phyloP scores from a whole-genome alignment of 2,113 vertebrate genomes.

The Poeciliopsis prolifica region DNA sequence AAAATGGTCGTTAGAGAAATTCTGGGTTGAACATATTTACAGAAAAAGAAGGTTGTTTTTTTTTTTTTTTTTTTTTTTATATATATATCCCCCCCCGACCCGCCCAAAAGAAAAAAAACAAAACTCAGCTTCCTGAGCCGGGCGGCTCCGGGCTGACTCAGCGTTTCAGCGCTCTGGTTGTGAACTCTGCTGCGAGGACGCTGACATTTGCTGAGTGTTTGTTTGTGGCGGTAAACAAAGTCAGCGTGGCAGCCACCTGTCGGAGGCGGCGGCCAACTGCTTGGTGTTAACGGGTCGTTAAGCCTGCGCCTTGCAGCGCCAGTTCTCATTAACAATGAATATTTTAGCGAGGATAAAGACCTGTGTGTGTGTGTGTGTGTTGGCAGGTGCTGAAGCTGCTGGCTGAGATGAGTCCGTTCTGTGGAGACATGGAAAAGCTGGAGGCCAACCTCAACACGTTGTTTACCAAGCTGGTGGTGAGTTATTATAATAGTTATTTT shows the following conservation, averaged over 20 bases:
- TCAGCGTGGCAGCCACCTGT: slow-evolving; percentile 59
- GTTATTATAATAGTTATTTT: not conserved
- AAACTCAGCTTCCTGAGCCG: not conserved
- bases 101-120: not conserved
- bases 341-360: slow-evolving; percentile 21
- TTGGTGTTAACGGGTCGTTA: slow-evolving; percentile 56
- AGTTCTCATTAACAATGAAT: slow-evolving; percentile 41
- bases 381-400: slow-evolving; percentile 93
- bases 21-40: too few relatives aligned
- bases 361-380: slow-evolving; percentile 22
- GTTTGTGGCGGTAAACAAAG: slow-evolving; percentile 57
- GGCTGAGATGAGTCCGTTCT: slow-evolving; percentile 98
- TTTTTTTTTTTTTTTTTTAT: too few relatives aligned
- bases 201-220: slow-evolving; percentile 44
- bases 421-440: slow-evolving; percentile 98
- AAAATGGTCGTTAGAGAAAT: too few relatives aligned
- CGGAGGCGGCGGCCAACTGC: slow-evolving; percentile 47
- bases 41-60: too few relatives aligned
- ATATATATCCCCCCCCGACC: too few relatives aligned
- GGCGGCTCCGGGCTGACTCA: slow-evolving; percentile 4
- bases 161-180: not conserved
- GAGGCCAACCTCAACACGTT: slow-evolving; percentile 95
- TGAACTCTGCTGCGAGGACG: slow-evolving; percentile 27
- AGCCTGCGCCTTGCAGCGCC: slow-evolving; percentile 31
- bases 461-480: slow-evolving; percentile 95